Evolutionary conservation across 2,797 vertebrate genomes (phyloP).

Genomic region (Cyprinodon diabolis): DNA sequence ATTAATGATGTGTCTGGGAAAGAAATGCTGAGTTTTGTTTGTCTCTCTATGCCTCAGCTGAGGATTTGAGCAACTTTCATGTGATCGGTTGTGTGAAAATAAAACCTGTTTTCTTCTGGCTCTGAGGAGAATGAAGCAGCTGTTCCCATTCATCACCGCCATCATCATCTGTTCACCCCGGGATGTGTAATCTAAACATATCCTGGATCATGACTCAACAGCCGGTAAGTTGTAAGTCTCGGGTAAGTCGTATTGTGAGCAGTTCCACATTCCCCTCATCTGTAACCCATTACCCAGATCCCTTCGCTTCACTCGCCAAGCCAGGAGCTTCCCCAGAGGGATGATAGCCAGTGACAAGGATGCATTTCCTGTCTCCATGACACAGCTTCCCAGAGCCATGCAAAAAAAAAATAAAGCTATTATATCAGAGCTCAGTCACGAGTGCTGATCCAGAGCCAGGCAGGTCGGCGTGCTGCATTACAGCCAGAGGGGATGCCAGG

Average conservation of each 20-base stretch:
- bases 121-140: slow-evolving; percentile 16
- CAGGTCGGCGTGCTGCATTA: not conserved
- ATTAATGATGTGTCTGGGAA: not conserved
- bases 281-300: slow-evolving; percentile 64
- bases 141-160: slow-evolving; percentile 23
- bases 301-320: slow-evolving; percentile 35
- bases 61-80: not conserved
- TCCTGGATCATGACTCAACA: slow-evolving; percentile 61
- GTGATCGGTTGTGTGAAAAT: not conserved
- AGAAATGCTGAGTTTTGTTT: not conserved
- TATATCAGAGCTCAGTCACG: slow-evolving; percentile 51
- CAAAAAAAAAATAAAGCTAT: slow-evolving; percentile 42
- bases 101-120: not conserved
- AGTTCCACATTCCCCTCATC: slow-evolving; percentile 54
- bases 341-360: slow-evolving; percentile 39
- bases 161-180: slow-evolving; percentile 25
- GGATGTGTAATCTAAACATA: slow-evolving; percentile 19
- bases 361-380: slow-evolving; percentile 51
- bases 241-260: slow-evolving; percentile 18
- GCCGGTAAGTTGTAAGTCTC: slow-evolving; percentile 22
- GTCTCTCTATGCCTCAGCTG: not conserved
- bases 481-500: slow-evolving; percentile 18
- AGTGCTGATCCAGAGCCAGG: slow-evolving; percentile 21
- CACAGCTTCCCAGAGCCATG: slow-evolving; percentile 33
- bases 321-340: slow-evolving; percentile 28